Conservation (phyloP, 1,140 invertebrate genomes). For the Drosophila kepulauana region DNA sequence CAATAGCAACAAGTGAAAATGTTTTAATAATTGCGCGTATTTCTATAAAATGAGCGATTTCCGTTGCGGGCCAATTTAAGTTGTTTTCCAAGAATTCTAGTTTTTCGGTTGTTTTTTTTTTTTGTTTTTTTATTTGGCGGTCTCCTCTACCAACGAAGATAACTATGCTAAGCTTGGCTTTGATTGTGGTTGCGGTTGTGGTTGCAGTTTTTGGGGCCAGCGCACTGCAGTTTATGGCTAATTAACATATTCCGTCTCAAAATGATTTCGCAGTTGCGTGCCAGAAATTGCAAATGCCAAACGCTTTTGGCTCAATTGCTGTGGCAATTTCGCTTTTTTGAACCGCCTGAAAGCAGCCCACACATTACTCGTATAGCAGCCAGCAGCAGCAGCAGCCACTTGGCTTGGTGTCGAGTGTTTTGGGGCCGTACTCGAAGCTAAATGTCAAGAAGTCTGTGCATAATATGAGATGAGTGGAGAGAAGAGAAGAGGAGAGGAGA, state of each 20-base stretch:
- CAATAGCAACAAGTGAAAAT: conserved; percentile 64
- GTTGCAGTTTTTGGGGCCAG: conserved; percentile 48
- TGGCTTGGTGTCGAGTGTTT: conserved; percentile 13
- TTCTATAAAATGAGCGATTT: conserved; percentile 79
- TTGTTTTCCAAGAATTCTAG: conserved; percentile 39
- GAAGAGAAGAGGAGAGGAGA: conserved; percentile 32
- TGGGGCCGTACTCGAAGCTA: conserved; percentile 22
- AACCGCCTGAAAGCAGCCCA: conserved; percentile 25
- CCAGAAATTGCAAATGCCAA: conserved; percentile 81
- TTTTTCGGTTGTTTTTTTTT: conserved; percentile 25
- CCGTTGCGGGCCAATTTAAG: conserved; percentile 71
- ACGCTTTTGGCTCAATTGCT: conserved; percentile 72
- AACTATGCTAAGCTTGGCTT: conserved; percentile 9
- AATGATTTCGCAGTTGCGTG: conserved; percentile 74
- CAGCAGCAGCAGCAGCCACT: conserved; percentile 13
- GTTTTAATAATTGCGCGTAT: conserved; percentile 79
- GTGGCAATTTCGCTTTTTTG: conserved; percentile 54
- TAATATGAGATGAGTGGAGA: conserved; percentile 25
- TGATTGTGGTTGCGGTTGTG: conserved; percentile 35
- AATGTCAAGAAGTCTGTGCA: conserved; percentile 75
- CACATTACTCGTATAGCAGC: conserved; percentile 12
- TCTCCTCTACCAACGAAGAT: conserved; percentile 7
- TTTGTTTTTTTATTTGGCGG: conserved; percentile 18
- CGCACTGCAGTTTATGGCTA: conserved; percentile 39
- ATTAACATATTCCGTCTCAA: conserved; percentile 77